Evolutionary conservation across 2,113 vertebrate species (phyloP).

Genomic region (Corynorhinus townsendii): DNA sequence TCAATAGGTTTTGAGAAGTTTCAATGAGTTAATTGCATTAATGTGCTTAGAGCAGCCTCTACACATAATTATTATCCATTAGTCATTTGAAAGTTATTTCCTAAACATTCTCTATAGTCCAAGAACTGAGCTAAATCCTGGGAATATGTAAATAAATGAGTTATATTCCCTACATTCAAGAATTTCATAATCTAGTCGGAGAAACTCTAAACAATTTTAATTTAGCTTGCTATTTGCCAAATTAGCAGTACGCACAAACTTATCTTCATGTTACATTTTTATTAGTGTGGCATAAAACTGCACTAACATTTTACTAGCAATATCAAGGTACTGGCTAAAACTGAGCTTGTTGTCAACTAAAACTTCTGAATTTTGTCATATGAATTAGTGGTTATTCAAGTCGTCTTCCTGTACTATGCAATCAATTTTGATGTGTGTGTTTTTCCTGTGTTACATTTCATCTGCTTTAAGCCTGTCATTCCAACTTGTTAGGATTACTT

Average conservation of each 20-base stretch:
- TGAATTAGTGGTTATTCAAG: background rate
- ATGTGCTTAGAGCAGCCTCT: background rate
- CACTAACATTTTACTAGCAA: background rate
- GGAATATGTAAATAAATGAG: slow-evolving; percentile 39
- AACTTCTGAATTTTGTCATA: background rate
- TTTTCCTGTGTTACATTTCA: background rate
- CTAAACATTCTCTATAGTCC: background rate
- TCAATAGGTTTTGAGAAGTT: background rate
- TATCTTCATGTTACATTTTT: background rate
- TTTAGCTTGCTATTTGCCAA: slow-evolving; percentile 19
- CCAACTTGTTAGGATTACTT: background rate
- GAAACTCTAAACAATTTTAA: slow-evolving; percentile 32
- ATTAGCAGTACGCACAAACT: background rate
- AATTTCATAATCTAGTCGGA: slow-evolving; percentile 13
- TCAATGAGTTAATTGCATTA: background rate
- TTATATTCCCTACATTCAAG: background rate
- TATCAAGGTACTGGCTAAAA: background rate
- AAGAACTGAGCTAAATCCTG: slow-evolving; percentile 23
- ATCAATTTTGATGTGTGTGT: background rate
- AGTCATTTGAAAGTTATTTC: slow-evolving; percentile 15
- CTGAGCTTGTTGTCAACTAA: background rate
- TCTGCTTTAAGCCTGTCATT: background rate
- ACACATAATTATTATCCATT: background rate
- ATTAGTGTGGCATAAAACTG: background rate
- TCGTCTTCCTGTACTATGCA: background rate